phyloP scores from a whole-genome alignment of 2,797 vertebrate species.

The Picus viridis region DNA sequence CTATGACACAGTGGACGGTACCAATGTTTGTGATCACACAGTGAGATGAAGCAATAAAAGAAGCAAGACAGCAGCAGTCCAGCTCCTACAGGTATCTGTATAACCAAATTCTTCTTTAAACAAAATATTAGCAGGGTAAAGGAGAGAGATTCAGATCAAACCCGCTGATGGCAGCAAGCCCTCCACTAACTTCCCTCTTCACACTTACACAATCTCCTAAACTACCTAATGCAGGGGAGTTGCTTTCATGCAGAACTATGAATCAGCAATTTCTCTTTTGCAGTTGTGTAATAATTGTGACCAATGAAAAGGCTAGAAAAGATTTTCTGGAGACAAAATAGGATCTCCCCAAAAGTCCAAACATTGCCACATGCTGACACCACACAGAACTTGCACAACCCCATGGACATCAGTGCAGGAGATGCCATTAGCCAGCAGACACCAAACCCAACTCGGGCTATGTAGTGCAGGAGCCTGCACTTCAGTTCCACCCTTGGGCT shows the following conservation, averaged over 20 bases:
- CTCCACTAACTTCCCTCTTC: not conserved
- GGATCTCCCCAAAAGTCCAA: not conserved
- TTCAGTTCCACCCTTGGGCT: not conserved
- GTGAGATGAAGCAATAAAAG: constrained; percentile 9
- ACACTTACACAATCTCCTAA: not conserved
- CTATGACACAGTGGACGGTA: rapidly evolving
- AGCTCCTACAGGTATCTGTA: not conserved
- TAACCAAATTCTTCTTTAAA: not conserved
- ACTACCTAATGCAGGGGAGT: not conserved
- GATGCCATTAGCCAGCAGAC: not conserved
- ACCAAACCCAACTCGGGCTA: not conserved
- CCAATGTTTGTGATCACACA: constrained; percentile 25
- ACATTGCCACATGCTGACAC: rapidly evolving
- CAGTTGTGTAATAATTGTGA: not conserved
- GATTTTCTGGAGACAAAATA: not conserved
- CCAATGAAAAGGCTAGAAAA: not conserved
- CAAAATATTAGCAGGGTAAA: not conserved
- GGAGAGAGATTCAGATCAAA: not conserved
- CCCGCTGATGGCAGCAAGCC: not conserved
- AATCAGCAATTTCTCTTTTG: not conserved
- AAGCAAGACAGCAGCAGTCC: not conserved
- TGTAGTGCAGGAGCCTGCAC: not conserved
- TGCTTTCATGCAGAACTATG: not conserved
- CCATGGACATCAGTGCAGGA: not conserved
- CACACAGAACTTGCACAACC: not conserved